phyloP scores from a whole-genome alignment of 2,113 vertebrate species.

The Albula goreensis region DNA sequence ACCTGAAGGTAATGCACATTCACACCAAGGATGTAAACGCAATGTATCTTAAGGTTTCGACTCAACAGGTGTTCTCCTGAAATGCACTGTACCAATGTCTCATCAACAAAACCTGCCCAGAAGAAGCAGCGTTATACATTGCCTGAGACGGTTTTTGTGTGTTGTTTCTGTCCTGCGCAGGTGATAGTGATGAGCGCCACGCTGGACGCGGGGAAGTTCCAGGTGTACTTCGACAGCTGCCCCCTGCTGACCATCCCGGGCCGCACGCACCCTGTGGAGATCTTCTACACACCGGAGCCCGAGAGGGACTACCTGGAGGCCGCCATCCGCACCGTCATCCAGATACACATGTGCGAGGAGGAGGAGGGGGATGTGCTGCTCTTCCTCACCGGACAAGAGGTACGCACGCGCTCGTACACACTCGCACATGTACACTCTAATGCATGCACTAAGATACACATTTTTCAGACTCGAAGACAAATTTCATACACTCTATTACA shows the following conservation, averaged over 20 bases:
- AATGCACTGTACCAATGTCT: too few species aligned
- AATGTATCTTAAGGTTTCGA: too few species aligned
- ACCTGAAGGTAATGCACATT: slow-evolving; percentile 83
- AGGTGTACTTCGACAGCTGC: slow-evolving; percentile 95
- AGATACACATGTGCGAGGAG: slow-evolving; percentile 96
- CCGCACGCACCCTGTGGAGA: slow-evolving; percentile 94
- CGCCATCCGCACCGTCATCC: slow-evolving; percentile 92
- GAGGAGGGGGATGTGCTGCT: slow-evolving; percentile 90
- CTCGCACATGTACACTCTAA: neutral
- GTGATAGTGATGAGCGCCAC: slow-evolving; percentile 97
- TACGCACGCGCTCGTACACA: slow-evolving; percentile 52
- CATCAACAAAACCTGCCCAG: too few species aligned
- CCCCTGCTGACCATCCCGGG: slow-evolving; percentile 93
- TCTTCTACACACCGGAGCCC: slow-evolving; percentile 95
- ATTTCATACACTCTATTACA: too few species aligned
- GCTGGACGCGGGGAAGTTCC: slow-evolving; percentile 93
- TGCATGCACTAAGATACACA: too few species aligned
- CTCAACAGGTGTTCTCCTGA: too few species aligned
- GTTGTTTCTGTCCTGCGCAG: slow-evolving; percentile 52
- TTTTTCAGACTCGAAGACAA: neutral
- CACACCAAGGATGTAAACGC: too few species aligned
- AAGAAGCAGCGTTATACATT: too few species aligned
- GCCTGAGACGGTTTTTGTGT: neutral
- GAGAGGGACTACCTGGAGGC: slow-evolving; percentile 95
- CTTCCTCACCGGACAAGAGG: slow-evolving; percentile 97